These are phyloP conservation scores for Carapus acus DNA, from an alignment of 2,797 vertebrate genomes.

Conservation along the genomic window DNA sequence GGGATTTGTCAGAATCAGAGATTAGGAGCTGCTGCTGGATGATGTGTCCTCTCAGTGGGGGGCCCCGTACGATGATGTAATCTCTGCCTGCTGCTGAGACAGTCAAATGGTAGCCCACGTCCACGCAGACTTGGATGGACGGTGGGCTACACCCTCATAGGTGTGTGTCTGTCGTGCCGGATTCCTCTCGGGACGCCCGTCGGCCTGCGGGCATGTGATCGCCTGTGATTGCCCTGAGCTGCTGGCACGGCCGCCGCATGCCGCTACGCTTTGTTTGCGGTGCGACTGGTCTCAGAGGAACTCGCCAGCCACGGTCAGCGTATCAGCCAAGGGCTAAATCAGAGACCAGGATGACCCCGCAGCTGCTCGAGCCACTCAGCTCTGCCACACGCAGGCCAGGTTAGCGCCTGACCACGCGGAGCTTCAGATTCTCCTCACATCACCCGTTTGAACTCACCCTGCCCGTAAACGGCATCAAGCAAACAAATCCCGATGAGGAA, in stretches of 20 bases:
- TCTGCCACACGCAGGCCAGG: neutral
- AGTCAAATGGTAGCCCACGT: too few species aligned
- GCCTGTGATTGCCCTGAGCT: slow-evolving; percentile 61
- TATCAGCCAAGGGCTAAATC: slow-evolving; percentile 54
- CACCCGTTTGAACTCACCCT: slow-evolving; percentile 24
- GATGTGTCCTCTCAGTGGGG: too few species aligned
- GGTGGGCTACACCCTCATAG: too few species aligned
- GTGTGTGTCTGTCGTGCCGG: too few species aligned
- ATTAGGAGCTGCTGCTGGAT: neutral
- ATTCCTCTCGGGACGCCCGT: slow-evolving; percentile 50
- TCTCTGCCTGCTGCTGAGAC: too few species aligned
- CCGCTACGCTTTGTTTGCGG: slow-evolving; percentile 56
- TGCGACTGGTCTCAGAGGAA: slow-evolving; percentile 56
- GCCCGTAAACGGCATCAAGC: slow-evolving; percentile 27
- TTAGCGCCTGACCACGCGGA: slow-evolving; percentile 13
- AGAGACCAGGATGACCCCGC: slow-evolving; percentile 52
- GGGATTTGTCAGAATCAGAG: slow-evolving; percentile 6
- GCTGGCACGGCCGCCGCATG: slow-evolving; percentile 47
- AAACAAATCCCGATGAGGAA: slow-evolving; percentile 24
- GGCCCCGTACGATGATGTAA: too few species aligned
- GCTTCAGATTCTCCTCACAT: slow-evolving; percentile 34
- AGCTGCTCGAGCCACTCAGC: slow-evolving; percentile 69
- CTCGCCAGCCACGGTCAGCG: slow-evolving; percentile 23
- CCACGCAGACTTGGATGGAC: too few species aligned
- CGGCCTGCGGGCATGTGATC: slow-evolving; percentile 53